Evolutionary conservation across 2,888 invertebrate species (phyloP).

Genomic region (Lasius platythorax): DNA sequence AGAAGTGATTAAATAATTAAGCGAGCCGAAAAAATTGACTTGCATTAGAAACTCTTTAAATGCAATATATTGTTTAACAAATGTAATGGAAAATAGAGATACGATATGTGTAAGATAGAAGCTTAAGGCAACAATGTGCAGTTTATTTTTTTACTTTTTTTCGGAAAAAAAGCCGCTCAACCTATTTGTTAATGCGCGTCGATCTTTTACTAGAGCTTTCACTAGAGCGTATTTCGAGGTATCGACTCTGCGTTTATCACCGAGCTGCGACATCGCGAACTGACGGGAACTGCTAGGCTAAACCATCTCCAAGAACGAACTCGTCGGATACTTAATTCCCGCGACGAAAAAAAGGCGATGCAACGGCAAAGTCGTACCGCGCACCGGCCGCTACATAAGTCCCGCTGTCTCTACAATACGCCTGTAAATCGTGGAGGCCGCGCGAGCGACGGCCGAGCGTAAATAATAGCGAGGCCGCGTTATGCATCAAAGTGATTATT

Average conservation of each 20-base stretch:
- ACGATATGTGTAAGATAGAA: not conserved
- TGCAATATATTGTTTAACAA: constrained; percentile 16
- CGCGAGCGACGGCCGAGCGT: constrained; percentile 74
- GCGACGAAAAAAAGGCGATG: constrained; percentile 37
- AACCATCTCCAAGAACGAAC: constrained; percentile 42
- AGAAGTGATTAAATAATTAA: not conserved
- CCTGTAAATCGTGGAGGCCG: constrained; percentile 78
- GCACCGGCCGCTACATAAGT: constrained; percentile 49
- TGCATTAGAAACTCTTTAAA: not conserved
- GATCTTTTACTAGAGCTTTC: not conserved
- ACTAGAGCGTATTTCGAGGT: not conserved
- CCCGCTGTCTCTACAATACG: constrained; percentile 75
- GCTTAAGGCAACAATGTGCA: not conserved
- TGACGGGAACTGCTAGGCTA: not conserved
- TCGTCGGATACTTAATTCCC: constrained; percentile 57
- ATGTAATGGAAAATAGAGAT: not conserved
- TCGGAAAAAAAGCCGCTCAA: not conserved
- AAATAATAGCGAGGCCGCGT: constrained; percentile 81
- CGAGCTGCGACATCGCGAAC: constrained; percentile 17
- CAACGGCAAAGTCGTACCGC: constrained; percentile 57
- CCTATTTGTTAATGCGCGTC: not conserved
- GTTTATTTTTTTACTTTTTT: not conserved
- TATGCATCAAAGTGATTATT: constrained; percentile 84
- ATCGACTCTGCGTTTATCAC: constrained; percentile 1
- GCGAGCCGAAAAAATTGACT: not conserved